phyloP scores from a whole-genome alignment of 2,797 vertebrate genomes.

The Alectoris magna region DNA sequence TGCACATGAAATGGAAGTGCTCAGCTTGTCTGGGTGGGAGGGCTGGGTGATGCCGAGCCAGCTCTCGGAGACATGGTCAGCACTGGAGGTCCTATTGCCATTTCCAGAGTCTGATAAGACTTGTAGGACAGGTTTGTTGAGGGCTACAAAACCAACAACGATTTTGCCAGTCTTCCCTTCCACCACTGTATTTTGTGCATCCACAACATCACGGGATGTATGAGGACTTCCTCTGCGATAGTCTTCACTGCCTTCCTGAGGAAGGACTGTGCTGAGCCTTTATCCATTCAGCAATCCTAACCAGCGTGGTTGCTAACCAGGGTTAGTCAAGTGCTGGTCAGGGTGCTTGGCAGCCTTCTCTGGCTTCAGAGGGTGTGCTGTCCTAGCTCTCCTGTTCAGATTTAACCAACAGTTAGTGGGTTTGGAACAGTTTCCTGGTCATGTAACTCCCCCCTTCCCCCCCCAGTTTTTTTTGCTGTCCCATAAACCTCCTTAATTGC shows the following conservation, averaged over 20 bases:
- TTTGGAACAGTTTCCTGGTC: background rate
- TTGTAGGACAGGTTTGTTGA: background rate
- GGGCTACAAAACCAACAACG: rapidly evolving
- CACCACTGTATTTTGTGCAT: background rate
- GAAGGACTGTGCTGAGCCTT: rapidly evolving
- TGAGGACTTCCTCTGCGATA: background rate
- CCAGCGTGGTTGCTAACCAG: no score
- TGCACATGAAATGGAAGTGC: background rate
- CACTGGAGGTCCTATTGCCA: background rate
- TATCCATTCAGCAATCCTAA: background rate
- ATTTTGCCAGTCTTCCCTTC: background rate
- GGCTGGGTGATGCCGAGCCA: background rate
- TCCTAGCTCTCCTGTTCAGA: background rate
- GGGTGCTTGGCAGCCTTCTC: background rate
- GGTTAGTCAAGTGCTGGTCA: background rate
- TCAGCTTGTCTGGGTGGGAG: background rate
- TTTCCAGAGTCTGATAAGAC: background rate
- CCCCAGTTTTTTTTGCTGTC: background rate
- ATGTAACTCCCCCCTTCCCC: background rate
- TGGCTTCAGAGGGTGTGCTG: background rate
- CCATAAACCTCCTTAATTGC: background rate
- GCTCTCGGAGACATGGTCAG: background rate
- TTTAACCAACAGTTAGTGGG: background rate
- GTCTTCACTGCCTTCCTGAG: rapidly evolving
- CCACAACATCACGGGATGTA: rapidly evolving